Evolutionary conservation across 2,888 invertebrate genomes (phyloP), one percentile per base, ranked within the genome.

Genomic region (Amiota minor): DNA sequence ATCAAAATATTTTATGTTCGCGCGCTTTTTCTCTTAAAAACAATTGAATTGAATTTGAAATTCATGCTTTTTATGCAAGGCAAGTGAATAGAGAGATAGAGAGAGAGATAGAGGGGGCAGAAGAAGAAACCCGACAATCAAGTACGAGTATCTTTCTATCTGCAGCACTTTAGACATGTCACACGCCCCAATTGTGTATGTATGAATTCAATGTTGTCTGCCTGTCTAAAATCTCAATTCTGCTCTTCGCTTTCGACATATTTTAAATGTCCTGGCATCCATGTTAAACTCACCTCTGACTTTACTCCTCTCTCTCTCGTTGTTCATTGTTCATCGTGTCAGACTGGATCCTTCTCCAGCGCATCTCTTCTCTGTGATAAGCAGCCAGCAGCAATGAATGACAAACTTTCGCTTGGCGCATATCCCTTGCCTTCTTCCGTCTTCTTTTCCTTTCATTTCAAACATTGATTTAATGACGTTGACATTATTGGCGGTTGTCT

Each of bases 391-490:
- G 65, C 65, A 68, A 62, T 47, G 59, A 61, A 50, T 45, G 18
- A 20, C 35, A 64, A 64, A 67, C 67, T 67, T 67, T 67, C 67
- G 67, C 67, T 67, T 11, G 61, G 23, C 12, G 11, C 16, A 62
- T 45, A 35, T 71, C 62, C 35, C 16, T 23, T n/a, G 50, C 49
- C 20, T 23, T n/a, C 46, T 35, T 6, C 35, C 0, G 0, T 35
- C 6, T 35, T 35, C 35, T 35, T 35, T 35, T 35, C 4, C 71
- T 68, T 56, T 20, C 65, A 46, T 18, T 65, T 62, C 20, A 72
- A 84, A 83, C 86, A 87, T 88, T 87, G 88, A 87, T 87, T 87
- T 87, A 87, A 87, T 88, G 87, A 87, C 88, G 80, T 87, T 87
- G 86, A 88, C 80, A 78, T 79, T 79, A 78, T 77, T 80, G 82